Percentiles rank a stretch among this genome's conserved stretches.
These are phyloP conservation scores for Staurois parvus DNA, from an alignment of 2,797 vertebrate genomes.

Conservation along the genomic window DNA sequence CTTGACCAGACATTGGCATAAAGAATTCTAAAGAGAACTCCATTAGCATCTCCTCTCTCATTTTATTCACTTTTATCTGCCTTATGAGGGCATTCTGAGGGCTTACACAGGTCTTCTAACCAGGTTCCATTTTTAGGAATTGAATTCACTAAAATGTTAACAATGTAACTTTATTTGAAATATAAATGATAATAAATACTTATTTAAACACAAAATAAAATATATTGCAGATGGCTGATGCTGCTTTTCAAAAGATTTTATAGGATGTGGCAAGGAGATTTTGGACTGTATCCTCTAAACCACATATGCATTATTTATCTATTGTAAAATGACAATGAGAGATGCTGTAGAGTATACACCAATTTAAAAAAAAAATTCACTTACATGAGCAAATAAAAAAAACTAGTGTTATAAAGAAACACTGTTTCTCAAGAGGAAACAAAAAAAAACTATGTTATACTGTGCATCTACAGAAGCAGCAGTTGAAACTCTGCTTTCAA, in stretches of 20 bases:
- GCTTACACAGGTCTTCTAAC: constrained; percentile 71
- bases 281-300: neutral
- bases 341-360: too few species aligned
- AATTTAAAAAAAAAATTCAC: too few species aligned
- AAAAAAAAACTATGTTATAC: too few species aligned
- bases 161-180: constrained; percentile 46
- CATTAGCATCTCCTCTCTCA: constrained; percentile 91
- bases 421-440: too few species aligned
- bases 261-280: neutral
- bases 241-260: neutral
- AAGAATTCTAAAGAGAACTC: constrained; percentile 97
- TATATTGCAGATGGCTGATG: neutral
- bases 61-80: constrained; percentile 81
- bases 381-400: too few species aligned
- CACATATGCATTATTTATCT: neutral
- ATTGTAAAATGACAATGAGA: too few species aligned
- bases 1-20: constrained; percentile 96
- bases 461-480: too few species aligned
- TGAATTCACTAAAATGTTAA: constrained; percentile 62
- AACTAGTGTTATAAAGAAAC: too few species aligned
- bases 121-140: constrained; percentile 64
- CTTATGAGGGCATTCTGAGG: constrained; percentile 77
- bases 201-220: neutral
- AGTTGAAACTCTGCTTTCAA: too few species aligned
- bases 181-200: neutral